Conservation (phyloP, 2,888 invertebrate genomes). For the Drosophila stalkeri region DNA sequence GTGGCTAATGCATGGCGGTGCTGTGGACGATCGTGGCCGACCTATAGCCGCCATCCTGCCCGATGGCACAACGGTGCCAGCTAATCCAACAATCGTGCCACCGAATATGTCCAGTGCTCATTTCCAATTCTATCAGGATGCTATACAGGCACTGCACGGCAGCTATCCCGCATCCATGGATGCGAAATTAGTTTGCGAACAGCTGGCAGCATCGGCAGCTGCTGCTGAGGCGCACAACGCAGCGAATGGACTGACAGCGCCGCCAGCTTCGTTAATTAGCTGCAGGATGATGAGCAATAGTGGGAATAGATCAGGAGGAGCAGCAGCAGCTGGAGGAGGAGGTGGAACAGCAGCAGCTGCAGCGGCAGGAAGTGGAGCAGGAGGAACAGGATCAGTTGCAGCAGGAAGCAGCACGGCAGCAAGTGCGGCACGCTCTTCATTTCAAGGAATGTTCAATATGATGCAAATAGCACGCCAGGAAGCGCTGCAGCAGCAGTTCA, state of each 20-base stretch:
- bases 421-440: conserved; percentile 44
- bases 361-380: not conserved
- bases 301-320: conserved; percentile 36
- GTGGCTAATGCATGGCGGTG: conserved; percentile 84
- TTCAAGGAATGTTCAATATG: conserved; percentile 81
- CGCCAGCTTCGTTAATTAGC: conserved; percentile 14
- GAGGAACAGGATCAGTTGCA: conserved; percentile 2
- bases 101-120: conserved; percentile 81
- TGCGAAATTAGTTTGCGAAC: conserved; percentile 78
- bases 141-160: conserved; percentile 77
- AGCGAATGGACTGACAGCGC: conserved; percentile 1
- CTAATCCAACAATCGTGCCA: conserved; percentile 64
- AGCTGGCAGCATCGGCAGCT: conserved; percentile 60
- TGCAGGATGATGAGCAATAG: conserved; percentile 15
- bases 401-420: conserved; percentile 21
- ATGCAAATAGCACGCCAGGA: conserved; percentile 65
- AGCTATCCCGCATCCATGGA: conserved; percentile 67
- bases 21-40: conserved; percentile 77
- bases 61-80: conserved; percentile 67
- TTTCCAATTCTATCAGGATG: conserved; percentile 83
- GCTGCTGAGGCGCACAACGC: conserved; percentile 40
- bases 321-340: conserved; percentile 21
- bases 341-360: conserved; percentile 3
- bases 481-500: conserved; percentile 62
- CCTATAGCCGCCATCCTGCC: conserved; percentile 68